A percentile compares a stretch with the other conserved stretches of the same genome.
phyloP scores from a whole-genome alignment of 1,140 invertebrate genomes.

The Popillia japonica region DNA sequence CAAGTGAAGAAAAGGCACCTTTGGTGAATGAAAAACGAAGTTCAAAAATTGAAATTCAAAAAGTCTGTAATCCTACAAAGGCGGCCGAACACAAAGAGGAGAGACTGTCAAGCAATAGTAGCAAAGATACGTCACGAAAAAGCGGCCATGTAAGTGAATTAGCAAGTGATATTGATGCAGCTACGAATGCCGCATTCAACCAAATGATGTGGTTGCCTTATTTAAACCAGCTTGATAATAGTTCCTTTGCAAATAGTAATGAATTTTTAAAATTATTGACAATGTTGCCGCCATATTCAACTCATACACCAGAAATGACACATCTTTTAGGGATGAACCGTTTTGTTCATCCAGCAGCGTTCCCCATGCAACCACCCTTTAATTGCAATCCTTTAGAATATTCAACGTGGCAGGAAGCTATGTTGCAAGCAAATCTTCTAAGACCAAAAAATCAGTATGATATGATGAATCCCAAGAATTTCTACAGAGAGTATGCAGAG shows the following conservation, averaged over 20 bases:
- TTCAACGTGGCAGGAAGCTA: constrained; percentile 72
- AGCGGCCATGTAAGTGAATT: constrained; percentile 59
- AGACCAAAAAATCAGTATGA: constrained; percentile 54
- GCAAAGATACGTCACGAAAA: constrained; percentile 47
- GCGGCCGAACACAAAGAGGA: constrained; percentile 43
- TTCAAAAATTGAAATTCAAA: constrained; percentile 28
- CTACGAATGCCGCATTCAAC: constrained; percentile 71
- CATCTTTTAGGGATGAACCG: constrained; percentile 60
- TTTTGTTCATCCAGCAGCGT: constrained; percentile 59
- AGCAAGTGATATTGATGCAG: constrained; percentile 70
- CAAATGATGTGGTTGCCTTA: constrained; percentile 77
- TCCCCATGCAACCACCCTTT: constrained; percentile 62
- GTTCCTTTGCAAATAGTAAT: constrained; percentile 57
- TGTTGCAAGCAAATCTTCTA: constrained; percentile 64
- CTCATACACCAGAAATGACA: constrained; percentile 61
- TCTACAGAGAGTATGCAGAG: constrained; percentile 47
- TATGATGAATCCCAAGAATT: constrained; percentile 48
- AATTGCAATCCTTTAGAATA: constrained; percentile 68
- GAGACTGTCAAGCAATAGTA: constrained; percentile 49
- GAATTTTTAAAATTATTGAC: constrained; percentile 64
- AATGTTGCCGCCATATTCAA: constrained; percentile 59
- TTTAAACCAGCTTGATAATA: constrained; percentile 67
- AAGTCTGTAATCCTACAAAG: not conserved
- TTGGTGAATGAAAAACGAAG: constrained; percentile 39
- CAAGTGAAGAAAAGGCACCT: constrained; percentile 28